Evolutionary conservation across 2,888 invertebrate species (phyloP).

Genomic region (Eretmocerus hayati): DNA sequence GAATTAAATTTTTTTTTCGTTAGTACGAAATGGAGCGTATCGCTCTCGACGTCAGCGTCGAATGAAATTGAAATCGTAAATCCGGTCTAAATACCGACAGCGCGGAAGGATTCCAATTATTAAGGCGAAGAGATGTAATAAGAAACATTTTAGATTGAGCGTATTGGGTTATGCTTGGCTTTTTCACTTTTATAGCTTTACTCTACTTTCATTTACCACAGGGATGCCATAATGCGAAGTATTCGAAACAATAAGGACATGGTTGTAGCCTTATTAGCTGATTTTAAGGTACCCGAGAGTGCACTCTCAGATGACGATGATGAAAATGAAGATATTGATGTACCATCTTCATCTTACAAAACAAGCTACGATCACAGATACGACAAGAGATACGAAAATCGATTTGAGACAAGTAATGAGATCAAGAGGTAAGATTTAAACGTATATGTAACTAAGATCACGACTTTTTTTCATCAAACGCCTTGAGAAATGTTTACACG

Average conservation of each 20-base stretch:
- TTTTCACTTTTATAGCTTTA: neutral
- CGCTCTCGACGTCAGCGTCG: no score
- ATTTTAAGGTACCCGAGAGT: constrained; percentile 54
- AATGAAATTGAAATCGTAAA: no score
- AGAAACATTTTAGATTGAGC: no score
- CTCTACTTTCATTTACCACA: constrained; percentile 32
- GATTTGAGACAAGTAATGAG: constrained; percentile 38
- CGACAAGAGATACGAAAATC: constrained; percentile 26
- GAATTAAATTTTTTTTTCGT: no score
- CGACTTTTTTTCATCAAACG: no score
- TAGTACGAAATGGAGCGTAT: no score
- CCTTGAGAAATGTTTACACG: no score
- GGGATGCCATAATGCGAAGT: constrained; percentile 62
- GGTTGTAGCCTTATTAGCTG: constrained; percentile 63
- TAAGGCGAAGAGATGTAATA: no score
- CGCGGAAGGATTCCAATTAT: no score
- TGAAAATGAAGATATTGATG: neutral
- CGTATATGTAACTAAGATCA: no score
- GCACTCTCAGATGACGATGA: constrained; percentile 10
- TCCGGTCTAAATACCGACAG: no score
- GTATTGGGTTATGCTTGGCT: no score
- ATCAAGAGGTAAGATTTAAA: constrained; percentile 43
- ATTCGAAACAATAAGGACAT: constrained; percentile 63
- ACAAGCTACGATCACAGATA: constrained; percentile 28
- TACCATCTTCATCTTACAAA: constrained; percentile 14